Evolutionary conservation across 2,888 invertebrate species (phyloP).

Genomic region (Incurvaria masculella): DNA sequence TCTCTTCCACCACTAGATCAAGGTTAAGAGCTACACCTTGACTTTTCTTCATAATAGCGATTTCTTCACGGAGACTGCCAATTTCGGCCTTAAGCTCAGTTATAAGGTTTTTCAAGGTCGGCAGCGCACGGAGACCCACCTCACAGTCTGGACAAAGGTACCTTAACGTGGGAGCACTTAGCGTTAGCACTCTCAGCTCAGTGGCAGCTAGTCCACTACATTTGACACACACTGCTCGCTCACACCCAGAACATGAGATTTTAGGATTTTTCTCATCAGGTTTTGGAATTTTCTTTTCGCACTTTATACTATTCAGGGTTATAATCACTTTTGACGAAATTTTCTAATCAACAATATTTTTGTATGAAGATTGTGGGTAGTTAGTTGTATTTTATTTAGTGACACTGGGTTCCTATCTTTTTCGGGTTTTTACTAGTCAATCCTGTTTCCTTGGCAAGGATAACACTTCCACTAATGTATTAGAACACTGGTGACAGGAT

Average conservation of each 20-base stretch:
- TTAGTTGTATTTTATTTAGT: too few species aligned
- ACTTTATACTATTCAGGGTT: too few species aligned
- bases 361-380: too few species aligned
- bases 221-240: neutral
- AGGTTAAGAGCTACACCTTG: neutral
- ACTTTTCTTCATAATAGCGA: neutral
- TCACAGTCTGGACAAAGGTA: neutral
- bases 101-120: neutral
- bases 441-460: too few species aligned
- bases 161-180: neutral
- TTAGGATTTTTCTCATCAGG: neutral
- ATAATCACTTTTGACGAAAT: too few species aligned
- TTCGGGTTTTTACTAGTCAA: too few species aligned
- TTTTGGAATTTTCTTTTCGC: neutral
- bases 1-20: neutral
- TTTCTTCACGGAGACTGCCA: neutral
- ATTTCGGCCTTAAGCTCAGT: neutral
- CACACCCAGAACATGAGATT: neutral
- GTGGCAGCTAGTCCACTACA: neutral
- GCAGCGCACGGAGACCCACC: neutral
- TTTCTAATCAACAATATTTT: too few species aligned
- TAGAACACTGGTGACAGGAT: too few species aligned
- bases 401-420: too few species aligned
- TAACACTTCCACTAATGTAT: too few species aligned
- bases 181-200: neutral